phyloP scores from a whole-genome alignment of 1,140 invertebrate genomes.

The Acromyrmex echinatior region DNA sequence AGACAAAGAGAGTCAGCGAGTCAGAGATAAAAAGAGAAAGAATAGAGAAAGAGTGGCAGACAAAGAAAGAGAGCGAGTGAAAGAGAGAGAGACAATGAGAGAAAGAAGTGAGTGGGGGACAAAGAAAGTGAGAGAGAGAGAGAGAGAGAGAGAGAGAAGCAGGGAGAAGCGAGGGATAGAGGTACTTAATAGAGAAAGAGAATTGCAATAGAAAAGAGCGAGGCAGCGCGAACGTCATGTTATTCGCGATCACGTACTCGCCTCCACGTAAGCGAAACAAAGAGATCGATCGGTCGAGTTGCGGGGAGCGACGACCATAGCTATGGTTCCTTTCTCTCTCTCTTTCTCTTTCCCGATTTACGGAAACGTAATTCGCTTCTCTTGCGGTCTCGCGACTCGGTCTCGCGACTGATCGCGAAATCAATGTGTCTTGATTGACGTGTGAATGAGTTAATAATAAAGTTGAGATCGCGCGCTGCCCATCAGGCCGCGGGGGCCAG shows the following conservation, averaged over 20 bases:
- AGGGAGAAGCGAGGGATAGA: not conserved
- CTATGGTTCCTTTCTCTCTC: not conserved
- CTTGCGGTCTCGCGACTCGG: slow-evolving; percentile 13
- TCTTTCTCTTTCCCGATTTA: not conserved
- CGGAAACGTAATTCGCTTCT: slow-evolving; percentile 1
- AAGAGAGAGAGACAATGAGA: not conserved
- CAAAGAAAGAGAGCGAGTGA: not conserved
- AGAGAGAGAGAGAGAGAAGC: too few relatives aligned
- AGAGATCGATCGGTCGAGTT: slow-evolving; percentile 56
- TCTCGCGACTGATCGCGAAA: slow-evolving; percentile 13
- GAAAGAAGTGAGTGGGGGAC: not conserved
- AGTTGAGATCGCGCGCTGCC: slow-evolving; percentile 11
- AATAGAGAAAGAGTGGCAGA: not conserved
- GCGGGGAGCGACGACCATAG: slow-evolving; percentile 34
- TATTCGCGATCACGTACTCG: slow-evolving; percentile 60
- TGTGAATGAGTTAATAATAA: slow-evolving; percentile 25
- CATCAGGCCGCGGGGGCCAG: not conserved
- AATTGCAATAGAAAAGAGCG: not conserved
- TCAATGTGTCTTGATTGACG: slow-evolving; percentile 49
- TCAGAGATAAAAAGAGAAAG: not conserved
- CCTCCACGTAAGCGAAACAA: slow-evolving; percentile 58
- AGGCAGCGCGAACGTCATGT: slow-evolving; percentile 39
- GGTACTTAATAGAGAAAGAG: not conserved
- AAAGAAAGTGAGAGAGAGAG: not conserved
- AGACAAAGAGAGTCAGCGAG: not conserved